Base-by-base conservation (phyloP, 2,888 invertebrate species). In the Melanophora roralis region DNA sequence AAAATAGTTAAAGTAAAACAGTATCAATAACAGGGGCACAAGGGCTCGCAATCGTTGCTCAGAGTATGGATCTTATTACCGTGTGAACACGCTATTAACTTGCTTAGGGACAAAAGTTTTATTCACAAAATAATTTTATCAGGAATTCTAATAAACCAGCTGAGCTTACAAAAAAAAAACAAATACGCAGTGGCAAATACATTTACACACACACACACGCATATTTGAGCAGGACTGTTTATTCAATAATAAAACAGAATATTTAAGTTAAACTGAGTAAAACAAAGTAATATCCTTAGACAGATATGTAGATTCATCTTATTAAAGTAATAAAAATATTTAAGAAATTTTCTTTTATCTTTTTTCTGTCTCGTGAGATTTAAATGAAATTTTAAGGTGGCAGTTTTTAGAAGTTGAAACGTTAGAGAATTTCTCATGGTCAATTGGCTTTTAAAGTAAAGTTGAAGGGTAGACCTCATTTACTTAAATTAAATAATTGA, bases 171-270 rank as follows among this genome's bases (percentile, higher is more conserved):
- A 27, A 3, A 27, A 5, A n/a, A 4, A 51, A 27, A 51, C 27
- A 7, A n/a, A 27, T 14, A 51, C 0, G 7, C 8, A 23, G 6
- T 11, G 2, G 27, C 2, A 49, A 12, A 49, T 23, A 23, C n/a
- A 27, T 14, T 2, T 27, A 51, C 51, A 32, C 14, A 51, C 12
- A 32, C 32, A 14, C 5, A 16, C 43, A 16, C 3, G 14, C 6
- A 21, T 32, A 51, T n/a, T 8, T 38, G n/a, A 38, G 21, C 38
- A 38, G 21, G 27, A 16, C 23, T 43, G 23, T 43, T 60, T 23
- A 27, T 43, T 14, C n/a, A n/a, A n/a, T 43, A 57, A 60, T 32
- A 43, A 60, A 60, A 43, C 59, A 27, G 43, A 60, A 60, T 43
- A 60, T 60, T 60, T 60, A 6, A 60, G 27, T 43, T 16, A 40